phyloP scores from a whole-genome alignment of 1,140 invertebrate genomes.

The Cepaea nemoralis region DNA sequence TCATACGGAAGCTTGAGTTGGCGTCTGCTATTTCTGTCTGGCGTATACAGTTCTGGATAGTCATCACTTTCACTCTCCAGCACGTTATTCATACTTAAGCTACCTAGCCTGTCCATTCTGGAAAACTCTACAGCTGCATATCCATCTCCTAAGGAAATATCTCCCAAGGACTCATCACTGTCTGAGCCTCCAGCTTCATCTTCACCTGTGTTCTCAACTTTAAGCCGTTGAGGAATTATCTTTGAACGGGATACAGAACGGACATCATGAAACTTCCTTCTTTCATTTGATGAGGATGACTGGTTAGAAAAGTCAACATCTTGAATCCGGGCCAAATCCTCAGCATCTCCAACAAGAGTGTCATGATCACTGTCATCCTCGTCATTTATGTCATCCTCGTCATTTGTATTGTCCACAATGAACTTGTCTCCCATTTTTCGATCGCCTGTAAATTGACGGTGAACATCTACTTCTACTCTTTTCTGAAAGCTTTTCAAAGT shows the following conservation, averaged over 20 bases:
- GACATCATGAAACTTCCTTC: background rate
- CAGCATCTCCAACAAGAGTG: constrained; percentile 37
- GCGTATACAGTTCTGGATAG: constrained; percentile 20
- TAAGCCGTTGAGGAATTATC: background rate
- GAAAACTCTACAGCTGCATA: constrained; percentile 39
- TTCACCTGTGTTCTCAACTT: background rate
- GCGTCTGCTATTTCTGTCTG: background rate
- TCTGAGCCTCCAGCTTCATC: constrained; percentile 18
- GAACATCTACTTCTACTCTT: background rate
- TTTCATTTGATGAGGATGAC: background rate
- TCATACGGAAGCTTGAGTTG: background rate
- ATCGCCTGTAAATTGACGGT: background rate
- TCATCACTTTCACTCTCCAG: constrained; percentile 25
- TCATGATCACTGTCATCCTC: constrained; percentile 11
- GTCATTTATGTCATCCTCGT: constrained; percentile 15
- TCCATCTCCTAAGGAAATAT: constrained; percentile 42
- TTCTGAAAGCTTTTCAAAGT: background rate
- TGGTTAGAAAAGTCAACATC: constrained; percentile 11
- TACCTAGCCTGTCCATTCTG: constrained; percentile 23
- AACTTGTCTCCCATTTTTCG: background rate
- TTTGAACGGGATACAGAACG: background rate
- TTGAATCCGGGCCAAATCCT: constrained; percentile 17
- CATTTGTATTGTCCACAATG: constrained; percentile 5
- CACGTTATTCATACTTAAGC: constrained; percentile 36
- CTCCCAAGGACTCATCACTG: constrained; percentile 38